These are phyloP conservation scores for Epizoanthus stellaris DNA, from an alignment of 92 coral and sea anemone species.

Conservation along the genomic window DNA sequence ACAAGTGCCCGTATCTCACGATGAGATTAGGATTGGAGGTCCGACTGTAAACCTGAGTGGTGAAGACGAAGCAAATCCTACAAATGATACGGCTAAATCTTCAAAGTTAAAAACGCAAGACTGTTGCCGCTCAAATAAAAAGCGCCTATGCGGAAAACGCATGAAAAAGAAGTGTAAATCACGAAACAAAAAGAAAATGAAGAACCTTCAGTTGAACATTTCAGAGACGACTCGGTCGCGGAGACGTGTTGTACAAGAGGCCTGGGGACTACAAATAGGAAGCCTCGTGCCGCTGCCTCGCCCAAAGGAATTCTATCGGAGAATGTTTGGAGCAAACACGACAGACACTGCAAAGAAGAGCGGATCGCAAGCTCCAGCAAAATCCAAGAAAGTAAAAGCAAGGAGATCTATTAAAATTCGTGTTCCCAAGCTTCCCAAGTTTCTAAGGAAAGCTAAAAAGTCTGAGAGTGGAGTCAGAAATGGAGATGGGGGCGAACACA, in stretches of 20 bases:
- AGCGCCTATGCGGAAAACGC: no score
- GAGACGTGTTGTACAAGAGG: neutral
- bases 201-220: no score
- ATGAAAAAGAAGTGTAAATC: no score
- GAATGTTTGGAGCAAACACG: neutral
- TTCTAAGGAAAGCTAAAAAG: neutral
- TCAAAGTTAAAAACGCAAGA: neutral
- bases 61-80: neutral
- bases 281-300: neutral
- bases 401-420: neutral
- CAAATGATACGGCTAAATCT: no score
- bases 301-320: neutral
- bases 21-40: neutral
- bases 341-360: neutral
- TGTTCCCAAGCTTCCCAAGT: neutral
- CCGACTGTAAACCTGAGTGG: no score
- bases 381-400: neutral
- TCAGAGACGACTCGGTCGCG: no score
- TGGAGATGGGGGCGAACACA: neutral
- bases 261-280: neutral
- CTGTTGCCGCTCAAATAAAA: neutral
- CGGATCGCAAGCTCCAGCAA: neutral
- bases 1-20: neutral
- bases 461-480: neutral
- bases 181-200: no score